Percentiles rank a stretch among this genome's conserved stretches.
Evolutionary conservation across 2,888 invertebrate species (phyloP).

Genomic region (Ophion ellenae): DNA sequence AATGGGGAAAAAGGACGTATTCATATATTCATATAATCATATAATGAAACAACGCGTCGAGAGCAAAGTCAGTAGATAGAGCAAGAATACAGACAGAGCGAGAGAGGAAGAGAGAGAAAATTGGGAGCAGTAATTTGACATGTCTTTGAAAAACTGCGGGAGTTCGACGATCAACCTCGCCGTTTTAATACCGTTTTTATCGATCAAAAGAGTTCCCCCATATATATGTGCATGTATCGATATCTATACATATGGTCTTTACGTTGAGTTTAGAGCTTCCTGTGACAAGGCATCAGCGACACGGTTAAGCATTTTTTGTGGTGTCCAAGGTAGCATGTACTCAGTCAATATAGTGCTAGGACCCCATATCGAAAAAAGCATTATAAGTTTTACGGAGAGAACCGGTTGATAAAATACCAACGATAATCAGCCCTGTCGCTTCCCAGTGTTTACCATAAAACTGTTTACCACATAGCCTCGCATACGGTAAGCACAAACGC

Average conservation of each 20-base stretch:
- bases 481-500: background rate
- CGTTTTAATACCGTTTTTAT: conserved; percentile 46
- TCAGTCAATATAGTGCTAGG: conserved; percentile 16
- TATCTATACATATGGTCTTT: background rate
- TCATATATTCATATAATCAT: conserved; percentile 1
- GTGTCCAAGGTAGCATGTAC: conserved; percentile 1
- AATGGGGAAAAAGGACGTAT: conserved; percentile 5
- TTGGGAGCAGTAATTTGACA: background rate
- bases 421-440: conserved; percentile 57
- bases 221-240: conserved; percentile 1
- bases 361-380: background rate
- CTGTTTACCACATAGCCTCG: conserved; percentile 36
- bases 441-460: conserved; percentile 37
- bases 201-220: conserved; percentile 1
- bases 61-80: background rate
- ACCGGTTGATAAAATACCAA: conserved; percentile 10
- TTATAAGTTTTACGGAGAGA: background rate
- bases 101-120: conserved; percentile 7
- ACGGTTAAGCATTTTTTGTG: conserved; percentile 52
- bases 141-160: conserved; percentile 24
- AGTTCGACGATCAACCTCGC: conserved; percentile 31
- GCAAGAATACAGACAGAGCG: no score
- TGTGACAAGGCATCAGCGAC: conserved; percentile 43
- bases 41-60: background rate
- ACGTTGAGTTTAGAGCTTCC: background rate